A percentile compares a stretch with the other conserved stretches of the same genome.
Conservation (phyloP, 2,888 invertebrate species). For the Nowickia ferox region DNA sequence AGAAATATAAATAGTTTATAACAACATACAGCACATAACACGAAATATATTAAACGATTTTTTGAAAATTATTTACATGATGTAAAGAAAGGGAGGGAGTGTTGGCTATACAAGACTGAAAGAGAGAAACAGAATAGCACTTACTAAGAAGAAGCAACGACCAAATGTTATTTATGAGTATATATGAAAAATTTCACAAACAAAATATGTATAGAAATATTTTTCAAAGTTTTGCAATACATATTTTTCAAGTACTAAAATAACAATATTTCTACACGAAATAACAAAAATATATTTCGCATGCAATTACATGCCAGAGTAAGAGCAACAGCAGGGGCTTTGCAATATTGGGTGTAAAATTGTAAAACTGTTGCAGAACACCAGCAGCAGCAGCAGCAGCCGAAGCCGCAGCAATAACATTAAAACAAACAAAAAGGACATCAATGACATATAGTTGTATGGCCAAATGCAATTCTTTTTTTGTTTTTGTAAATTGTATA, state of each 20-base stretch:
- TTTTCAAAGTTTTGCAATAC: conserved; percentile 64
- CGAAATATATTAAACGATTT: conserved; percentile 53
- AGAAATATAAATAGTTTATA: conserved; percentile 31
- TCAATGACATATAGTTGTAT: conserved; percentile 63
- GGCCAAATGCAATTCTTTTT: conserved; percentile 60
- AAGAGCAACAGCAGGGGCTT: conserved; percentile 35
- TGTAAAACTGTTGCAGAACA: conserved; percentile 51
- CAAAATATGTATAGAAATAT: conserved; percentile 49
- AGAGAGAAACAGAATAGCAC: neutral
- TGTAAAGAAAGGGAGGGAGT: conserved; percentile 15
- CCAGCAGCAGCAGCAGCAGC: neutral
- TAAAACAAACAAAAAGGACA: conserved; percentile 52
- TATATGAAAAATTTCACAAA: conserved; percentile 12
- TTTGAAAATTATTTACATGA: conserved; percentile 48
- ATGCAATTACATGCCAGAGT: conserved; percentile 43
- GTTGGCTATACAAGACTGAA: neutral
- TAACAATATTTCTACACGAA: conserved; percentile 69
- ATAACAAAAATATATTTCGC: conserved; percentile 55
- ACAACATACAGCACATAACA: conserved; percentile 47
- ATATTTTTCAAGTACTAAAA: conserved; percentile 69
- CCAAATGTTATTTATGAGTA: conserved; percentile 60
- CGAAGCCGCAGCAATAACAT: neutral
- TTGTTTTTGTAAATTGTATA: neutral
- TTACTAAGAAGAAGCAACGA: too few species aligned
- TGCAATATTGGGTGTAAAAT: conserved; percentile 27